These are phyloP conservation scores for Pharmacophagus antenor DNA, from an alignment of 2,888 invertebrate species.

Conservation along the genomic window DNA sequence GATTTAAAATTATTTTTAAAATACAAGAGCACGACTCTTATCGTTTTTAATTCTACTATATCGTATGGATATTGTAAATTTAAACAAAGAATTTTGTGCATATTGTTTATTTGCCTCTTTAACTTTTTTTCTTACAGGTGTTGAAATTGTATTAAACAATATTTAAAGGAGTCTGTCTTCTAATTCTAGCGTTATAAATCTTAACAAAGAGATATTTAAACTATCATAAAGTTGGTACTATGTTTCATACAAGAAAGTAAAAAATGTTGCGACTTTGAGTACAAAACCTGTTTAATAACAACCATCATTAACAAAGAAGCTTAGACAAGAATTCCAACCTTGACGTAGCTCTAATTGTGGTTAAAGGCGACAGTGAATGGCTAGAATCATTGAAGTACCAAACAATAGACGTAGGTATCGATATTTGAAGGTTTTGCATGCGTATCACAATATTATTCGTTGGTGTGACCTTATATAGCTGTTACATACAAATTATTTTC, in stretches of 20 bases:
- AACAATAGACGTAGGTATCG: conserved; percentile 50
- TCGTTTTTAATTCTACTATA: not conserved
- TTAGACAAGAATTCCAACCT: conserved; percentile 48
- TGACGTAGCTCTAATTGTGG: conserved; percentile 52
- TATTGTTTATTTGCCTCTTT: no score
- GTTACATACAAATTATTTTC: conserved; percentile 7
- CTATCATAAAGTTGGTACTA: not conserved
- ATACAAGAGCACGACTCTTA: not conserved
- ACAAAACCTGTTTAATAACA: conserved; percentile 22
- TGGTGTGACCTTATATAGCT: conserved; percentile 20
- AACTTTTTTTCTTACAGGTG: no score
- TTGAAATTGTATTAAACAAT: no score
- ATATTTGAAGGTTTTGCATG: conserved; percentile 42
- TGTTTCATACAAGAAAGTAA: not conserved
- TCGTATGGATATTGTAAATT: no score
- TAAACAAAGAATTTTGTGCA: no score
- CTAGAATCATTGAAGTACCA: conserved; percentile 49
- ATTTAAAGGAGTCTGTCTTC: not conserved
- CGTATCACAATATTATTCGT: conserved; percentile 38
- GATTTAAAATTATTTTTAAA: not conserved
- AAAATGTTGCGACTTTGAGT: conserved; percentile 15
- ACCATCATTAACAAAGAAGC: conserved; percentile 33
- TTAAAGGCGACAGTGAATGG: conserved; percentile 53
- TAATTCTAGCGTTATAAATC: not conserved
- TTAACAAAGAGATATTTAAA: not conserved